These are phyloP conservation scores for Amphiduros pacificus DNA, from an alignment of 2,888 invertebrate species.

Conservation along the genomic window DNA sequence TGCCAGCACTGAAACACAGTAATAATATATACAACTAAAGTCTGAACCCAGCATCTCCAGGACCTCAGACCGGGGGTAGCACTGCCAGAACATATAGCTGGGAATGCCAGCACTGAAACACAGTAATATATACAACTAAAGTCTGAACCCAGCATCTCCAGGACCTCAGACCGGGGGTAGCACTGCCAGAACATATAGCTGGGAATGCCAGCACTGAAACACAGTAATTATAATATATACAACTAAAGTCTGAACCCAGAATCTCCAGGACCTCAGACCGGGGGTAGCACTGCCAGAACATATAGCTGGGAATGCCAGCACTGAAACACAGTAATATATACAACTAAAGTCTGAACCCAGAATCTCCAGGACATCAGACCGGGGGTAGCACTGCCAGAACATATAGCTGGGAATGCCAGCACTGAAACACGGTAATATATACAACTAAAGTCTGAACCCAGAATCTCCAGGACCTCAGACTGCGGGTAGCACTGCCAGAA, in stretches of 20 bases:
- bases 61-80: slow-evolving; percentile 60
- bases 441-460: too few relatives aligned
- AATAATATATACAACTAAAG: too few relatives aligned
- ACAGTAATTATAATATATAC: neutral
- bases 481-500: too few relatives aligned
- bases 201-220: slow-evolving; percentile 2
- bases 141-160: too few relatives aligned
- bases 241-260: too few relatives aligned
- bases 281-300: slow-evolving; percentile 8
- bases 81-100: neutral
- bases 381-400: slow-evolving; percentile 8
- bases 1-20: neutral
- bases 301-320: neutral
- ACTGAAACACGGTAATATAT: too few relatives aligned
- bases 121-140: neutral
- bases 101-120: slow-evolving; percentile 4
- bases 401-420: neutral
- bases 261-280: slow-evolving; percentile 60
- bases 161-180: slow-evolving; percentile 60
- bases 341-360: too few relatives aligned
- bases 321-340: neutral
- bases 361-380: slow-evolving; percentile 60
- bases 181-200: slow-evolving; percentile 3
- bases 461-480: too few relatives aligned
- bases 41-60: too few relatives aligned